Base-by-base conservation (phyloP, 2,113 vertebrate species). In the Megalops atlanticus region DNA sequence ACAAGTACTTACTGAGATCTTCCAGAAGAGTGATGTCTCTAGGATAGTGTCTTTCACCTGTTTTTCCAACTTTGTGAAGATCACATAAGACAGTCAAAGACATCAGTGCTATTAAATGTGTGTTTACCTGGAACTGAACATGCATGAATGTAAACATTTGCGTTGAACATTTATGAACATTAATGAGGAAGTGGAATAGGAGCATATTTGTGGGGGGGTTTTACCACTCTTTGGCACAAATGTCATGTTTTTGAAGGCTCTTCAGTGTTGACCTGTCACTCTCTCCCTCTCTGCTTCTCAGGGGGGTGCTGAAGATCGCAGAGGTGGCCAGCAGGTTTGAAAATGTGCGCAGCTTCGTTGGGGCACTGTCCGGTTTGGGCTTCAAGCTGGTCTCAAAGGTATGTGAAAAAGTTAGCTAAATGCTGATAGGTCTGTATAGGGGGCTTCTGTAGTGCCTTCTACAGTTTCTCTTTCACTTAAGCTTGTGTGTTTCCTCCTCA, bases 261-360 rank as follows among this genome's bases (percentile, higher is more conserved):
- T n/a, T n/a, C n/a, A n/a, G n/a, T n/a, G n/a, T n/a, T n/a, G n/a
- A n/a, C n/a, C n/a, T n/a, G n/a, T n/a, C n/a, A n/a, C n/a, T n/a
- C n/a, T n/a, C n/a, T n/a, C n/a, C n/a, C n/a, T n/a, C 0, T 76
- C 0, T 69, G 75, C 69, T 40, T 88, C 39, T 0, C 78, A 99
- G 98, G 78, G 98, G 97, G 11, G 87, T 95, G 4, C 91, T 99
- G 78, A 93, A 97, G 92, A 93, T 99, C 74, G 97, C 97, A 0
- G 97, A 99, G 84, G 97, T 99, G 69, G 95, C 96, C 40, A 99
- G 98, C 74, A 93, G 98, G 74, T 99, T 99, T 24, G 94, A 94
- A 49, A 93, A 96, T 70, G 83, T 91, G 33, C 87, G 85, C 1
- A 85, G 52, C 79, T 99, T 99, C 78, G 0, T 92, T 54, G 88